Evolutionary conservation across 2,888 invertebrate species (phyloP).

Genomic region (Microctonus hyperodae): DNA sequence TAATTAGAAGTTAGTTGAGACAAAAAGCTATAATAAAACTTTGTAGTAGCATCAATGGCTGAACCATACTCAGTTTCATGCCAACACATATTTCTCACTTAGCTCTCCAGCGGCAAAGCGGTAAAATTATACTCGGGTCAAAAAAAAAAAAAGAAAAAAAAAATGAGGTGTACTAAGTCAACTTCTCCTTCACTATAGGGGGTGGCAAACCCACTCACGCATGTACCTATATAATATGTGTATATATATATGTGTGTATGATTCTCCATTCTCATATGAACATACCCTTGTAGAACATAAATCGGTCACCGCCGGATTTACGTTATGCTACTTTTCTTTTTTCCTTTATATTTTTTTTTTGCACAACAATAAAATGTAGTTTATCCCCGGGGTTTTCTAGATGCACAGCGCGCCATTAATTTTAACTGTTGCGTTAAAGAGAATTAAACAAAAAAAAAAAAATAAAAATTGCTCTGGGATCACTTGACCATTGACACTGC

Average conservation of each 20-base stretch:
- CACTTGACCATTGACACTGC: neutral
- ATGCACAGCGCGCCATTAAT: neutral
- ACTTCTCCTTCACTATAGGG: neutral
- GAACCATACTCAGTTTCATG: conserved; percentile 10
- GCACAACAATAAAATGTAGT: conserved; percentile 33
- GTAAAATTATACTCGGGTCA: conserved; percentile 1
- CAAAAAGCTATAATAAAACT: conserved; percentile 7
- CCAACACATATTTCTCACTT: conserved; percentile 29
- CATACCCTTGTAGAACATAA: conserved; percentile 31
- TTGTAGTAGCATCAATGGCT: conserved; percentile 21
- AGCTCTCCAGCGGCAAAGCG: conserved; percentile 5
- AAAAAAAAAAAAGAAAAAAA: conserved; percentile 19
- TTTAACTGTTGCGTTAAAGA: conserved; percentile 4
- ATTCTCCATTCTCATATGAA: neutral
- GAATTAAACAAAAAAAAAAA: neutral
- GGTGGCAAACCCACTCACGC: conserved; percentile 20
- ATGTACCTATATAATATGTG: no score
- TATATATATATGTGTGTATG: neutral
- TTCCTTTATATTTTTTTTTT: neutral
- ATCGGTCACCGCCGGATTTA: conserved; percentile 39
- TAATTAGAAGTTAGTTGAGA: conserved; percentile 8
- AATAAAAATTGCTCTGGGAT: neutral
- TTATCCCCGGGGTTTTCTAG: conserved; percentile 3
- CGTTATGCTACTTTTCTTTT: conserved; percentile 34
- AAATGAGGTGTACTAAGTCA: neutral